Evolutionary conservation across 2,797 vertebrate species (phyloP).

Genomic region (Melopsittacus undulatus): DNA sequence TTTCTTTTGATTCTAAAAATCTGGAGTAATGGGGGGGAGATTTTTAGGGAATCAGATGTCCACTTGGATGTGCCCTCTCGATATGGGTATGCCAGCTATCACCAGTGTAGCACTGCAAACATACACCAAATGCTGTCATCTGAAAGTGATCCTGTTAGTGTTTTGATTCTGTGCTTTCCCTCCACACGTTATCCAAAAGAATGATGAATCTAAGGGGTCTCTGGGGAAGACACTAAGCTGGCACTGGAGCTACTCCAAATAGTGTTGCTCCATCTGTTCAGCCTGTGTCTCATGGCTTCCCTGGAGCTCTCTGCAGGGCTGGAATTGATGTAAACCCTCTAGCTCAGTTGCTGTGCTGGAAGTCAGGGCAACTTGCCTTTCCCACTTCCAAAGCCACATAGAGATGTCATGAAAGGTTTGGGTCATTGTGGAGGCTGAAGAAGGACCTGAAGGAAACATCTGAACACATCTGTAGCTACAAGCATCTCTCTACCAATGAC

Average conservation of each 20-base stretch:
- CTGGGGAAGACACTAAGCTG: background rate
- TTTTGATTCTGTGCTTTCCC: background rate
- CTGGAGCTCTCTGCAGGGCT: background rate
- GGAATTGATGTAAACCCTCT: background rate
- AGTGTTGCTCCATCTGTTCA: background rate
- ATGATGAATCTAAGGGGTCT: background rate
- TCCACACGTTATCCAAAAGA: background rate
- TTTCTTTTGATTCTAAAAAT: background rate
- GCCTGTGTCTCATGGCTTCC: background rate
- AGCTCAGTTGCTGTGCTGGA: background rate
- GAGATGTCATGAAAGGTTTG: background rate
- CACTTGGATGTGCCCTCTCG: rapidly evolving
- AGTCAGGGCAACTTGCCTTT: background rate
- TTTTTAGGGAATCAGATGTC: background rate
- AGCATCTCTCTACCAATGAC: background rate
- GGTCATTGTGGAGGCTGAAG: background rate
- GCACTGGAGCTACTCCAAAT: background rate
- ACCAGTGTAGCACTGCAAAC: background rate
- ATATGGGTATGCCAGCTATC: rapidly evolving
- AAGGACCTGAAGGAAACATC: background rate
- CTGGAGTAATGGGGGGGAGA: background rate
- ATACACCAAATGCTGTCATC: background rate
- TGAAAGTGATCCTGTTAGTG: background rate
- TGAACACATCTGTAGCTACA: background rate
- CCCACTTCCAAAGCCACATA: background rate